Percentiles rank a stretch among this genome's conserved stretches.
These are phyloP conservation scores for Catostomus latipinnis DNA, from an alignment of 2,797 vertebrate species.

Conservation along the genomic window DNA sequence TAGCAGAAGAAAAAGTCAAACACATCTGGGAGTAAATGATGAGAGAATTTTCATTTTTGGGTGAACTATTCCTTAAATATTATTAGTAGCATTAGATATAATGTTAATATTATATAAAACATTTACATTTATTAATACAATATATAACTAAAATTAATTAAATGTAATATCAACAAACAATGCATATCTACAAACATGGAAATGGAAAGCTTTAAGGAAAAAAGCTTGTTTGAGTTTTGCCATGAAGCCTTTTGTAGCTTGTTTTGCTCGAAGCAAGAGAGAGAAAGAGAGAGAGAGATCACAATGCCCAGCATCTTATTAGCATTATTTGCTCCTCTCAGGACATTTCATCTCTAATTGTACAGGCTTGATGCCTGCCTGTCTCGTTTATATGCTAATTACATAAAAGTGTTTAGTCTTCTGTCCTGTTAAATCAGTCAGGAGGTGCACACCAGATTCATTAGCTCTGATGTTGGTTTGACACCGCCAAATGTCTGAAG, in stretches of 20 bases:
- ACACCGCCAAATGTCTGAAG: slow-evolving; percentile 61
- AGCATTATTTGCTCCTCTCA: slow-evolving; percentile 57
- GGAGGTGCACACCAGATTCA: slow-evolving; percentile 63
- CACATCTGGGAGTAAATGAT: too few species aligned
- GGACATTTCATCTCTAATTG: slow-evolving; percentile 62
- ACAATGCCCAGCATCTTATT: slow-evolving; percentile 49
- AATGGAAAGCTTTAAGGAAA: too few species aligned
- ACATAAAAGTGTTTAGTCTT: slow-evolving; percentile 67
- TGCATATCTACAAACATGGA: too few species aligned
- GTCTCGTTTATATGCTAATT: slow-evolving; percentile 71
- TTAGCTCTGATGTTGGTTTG: slow-evolving; percentile 64
- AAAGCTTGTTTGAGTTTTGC: not conserved
- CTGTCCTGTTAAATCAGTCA: slow-evolving; percentile 67
- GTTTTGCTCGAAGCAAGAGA: slow-evolving; percentile 15
- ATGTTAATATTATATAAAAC: too few species aligned
- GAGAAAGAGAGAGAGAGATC: slow-evolving; percentile 62
- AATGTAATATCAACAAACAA: too few species aligned
- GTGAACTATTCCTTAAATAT: too few species aligned
- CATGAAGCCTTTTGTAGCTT: not conserved
- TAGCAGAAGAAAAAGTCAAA: too few species aligned
- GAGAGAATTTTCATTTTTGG: too few species aligned
- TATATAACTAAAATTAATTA: too few species aligned
- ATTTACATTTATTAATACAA: too few species aligned
- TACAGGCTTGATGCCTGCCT: slow-evolving; percentile 60
- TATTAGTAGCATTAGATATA: too few species aligned